phyloP scores from a whole-genome alignment of 1,140 invertebrate species.

The Pentalonia nigronervosa region DNA sequence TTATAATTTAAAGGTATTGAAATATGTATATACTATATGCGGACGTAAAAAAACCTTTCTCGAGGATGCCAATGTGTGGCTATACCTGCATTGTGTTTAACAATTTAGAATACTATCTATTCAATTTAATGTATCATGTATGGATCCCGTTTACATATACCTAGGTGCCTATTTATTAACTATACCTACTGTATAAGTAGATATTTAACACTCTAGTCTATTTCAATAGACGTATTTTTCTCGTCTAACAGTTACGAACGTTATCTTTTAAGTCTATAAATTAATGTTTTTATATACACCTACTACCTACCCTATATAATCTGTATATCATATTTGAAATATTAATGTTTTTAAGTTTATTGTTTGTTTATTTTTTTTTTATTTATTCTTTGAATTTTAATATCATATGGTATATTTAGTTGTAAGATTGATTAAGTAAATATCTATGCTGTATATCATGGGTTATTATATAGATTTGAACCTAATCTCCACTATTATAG shows the following conservation, averaged over 20 bases:
- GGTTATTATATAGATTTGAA: too few species aligned
- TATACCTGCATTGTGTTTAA: not conserved
- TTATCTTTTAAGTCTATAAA: not conserved
- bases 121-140: not conserved
- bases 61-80: not conserved
- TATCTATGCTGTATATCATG: too few species aligned
- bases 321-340: not conserved
- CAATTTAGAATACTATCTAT: not conserved
- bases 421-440: too few species aligned
- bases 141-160: not conserved
- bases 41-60: constrained; percentile 32
- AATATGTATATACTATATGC: constrained; percentile 40
- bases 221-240: too few species aligned
- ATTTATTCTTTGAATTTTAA: too few species aligned
- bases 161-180: not conserved
- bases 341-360: not conserved
- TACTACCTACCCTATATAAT: not conserved
- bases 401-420: too few species aligned
- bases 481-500: too few species aligned
- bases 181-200: not conserved
- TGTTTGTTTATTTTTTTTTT: too few species aligned
- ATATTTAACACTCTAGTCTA: not conserved
- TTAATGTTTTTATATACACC: not conserved
- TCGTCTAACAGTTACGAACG: not conserved
- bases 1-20: constrained; percentile 12